Evolutionary conservation across 2,113 vertebrate species (phyloP), one percentile per base, ranked within the genome.

Genomic region (Neodon shergylaensis): DNA sequence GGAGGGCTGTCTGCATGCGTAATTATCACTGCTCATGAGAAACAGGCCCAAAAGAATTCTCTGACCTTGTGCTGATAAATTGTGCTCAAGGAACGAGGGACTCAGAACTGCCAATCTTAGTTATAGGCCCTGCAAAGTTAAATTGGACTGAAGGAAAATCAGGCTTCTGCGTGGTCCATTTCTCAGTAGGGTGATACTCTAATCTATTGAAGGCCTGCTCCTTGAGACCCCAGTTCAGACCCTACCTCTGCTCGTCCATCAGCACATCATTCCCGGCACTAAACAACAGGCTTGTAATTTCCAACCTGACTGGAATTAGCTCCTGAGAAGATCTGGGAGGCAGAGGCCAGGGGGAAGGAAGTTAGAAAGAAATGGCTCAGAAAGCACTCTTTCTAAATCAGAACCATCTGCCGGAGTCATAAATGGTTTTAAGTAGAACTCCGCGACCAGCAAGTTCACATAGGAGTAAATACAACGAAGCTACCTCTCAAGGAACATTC

Each of bases 321-420:
- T 98, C 96, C 97, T 94, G 82, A 85, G 94, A 95, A 73, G 70
- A 87, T 52, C 9, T 1, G 76, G 74, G 88, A 88, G 89, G 90
- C 85, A 84, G 83, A 33, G 66, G 9, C 9, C 6, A 33, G 70
- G 47, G 94, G 96, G 77, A 83, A 97, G 79, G 93, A 93, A 96
- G 87, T 91, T 88, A 94, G 95, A 90, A 94, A 96, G 94, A 96
- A 98, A 95, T 66, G 39, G 91, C 95, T 98, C 21, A 26, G 95
- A 97, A 98, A 61, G 83, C 98, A 96, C 96, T 97, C 95, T 77
- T 97, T 96, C 85, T 95, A 98, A 98, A 99, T 98, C 98, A 96
- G 96, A 98, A 99, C 98, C 98, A 98, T 86, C 97, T 99, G 98
- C 94, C 91, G 44, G 65, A 97, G 93, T 96, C 96, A 96, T 97